A percentile compares a stretch with the other conserved stretches of the same genome.
Evolutionary conservation across 2,888 invertebrate genomes (phyloP).

Genomic region (Diadegma fenestrale): DNA sequence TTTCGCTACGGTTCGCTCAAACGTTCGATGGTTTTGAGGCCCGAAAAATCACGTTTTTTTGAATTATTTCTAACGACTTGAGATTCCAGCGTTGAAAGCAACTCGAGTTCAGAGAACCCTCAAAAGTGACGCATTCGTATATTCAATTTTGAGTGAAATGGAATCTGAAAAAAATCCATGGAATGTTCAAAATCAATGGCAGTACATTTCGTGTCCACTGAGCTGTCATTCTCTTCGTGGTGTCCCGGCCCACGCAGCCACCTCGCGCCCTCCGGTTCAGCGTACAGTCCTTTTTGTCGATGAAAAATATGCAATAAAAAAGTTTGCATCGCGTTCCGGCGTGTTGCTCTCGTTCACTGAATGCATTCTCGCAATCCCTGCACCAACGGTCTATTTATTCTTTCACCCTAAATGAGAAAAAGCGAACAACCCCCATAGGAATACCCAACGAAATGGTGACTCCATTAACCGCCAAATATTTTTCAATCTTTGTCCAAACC

Average conservation of each 20-base stretch:
- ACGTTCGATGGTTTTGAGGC: too few relatives aligned
- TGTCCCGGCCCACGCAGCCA: not conserved
- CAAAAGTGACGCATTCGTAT: too few relatives aligned
- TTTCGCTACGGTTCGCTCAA: too few relatives aligned
- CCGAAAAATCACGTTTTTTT: too few relatives aligned
- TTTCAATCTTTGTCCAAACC: slow-evolving; percentile 24
- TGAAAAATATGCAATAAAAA: not conserved
- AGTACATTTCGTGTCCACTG: slow-evolving; percentile 35
- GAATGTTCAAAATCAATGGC: slow-evolving; percentile 43
- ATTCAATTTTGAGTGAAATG: not conserved
- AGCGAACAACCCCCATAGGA: slow-evolving; percentile 18
- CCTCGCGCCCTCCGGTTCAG: slow-evolving; percentile 15
- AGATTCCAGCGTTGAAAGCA: too few relatives aligned
- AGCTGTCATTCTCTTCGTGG: slow-evolving; percentile 10
- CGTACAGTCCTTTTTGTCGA: not conserved
- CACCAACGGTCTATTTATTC: slow-evolving; percentile 41
- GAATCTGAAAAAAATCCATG: slow-evolving; percentile 46
- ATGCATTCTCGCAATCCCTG: slow-evolving; percentile 29
- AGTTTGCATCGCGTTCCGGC: slow-evolving; percentile 10
- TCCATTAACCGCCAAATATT: slow-evolving; percentile 51
- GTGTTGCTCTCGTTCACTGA: slow-evolving; percentile 27
- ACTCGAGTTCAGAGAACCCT: too few relatives aligned
- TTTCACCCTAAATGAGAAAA: slow-evolving; percentile 50
- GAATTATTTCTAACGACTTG: too few relatives aligned
- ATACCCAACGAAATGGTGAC: slow-evolving; percentile 11